Percentiles rank a stretch among this genome's conserved stretches.
These are phyloP conservation scores for Petromus typicus DNA, from an alignment of 2,113 vertebrate species.

Conservation along the genomic window DNA sequence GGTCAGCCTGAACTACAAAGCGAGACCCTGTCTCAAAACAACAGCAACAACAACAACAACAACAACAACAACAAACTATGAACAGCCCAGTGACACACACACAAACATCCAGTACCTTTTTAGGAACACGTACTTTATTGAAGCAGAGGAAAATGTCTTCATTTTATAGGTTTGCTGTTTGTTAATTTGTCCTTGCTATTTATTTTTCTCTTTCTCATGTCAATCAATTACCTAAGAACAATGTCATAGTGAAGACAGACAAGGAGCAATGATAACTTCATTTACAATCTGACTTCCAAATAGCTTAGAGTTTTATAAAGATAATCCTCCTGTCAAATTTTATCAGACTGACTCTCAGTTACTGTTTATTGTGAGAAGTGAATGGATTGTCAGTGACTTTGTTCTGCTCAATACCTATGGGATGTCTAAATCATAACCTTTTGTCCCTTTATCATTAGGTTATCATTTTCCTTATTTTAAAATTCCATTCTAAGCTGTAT, in stretches of 20 bases:
- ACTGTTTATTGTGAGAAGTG: neutral
- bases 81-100: neutral
- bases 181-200: neutral
- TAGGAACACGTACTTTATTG: neutral
- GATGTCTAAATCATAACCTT: neutral
- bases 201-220: neutral
- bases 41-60: too few species aligned
- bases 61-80: too few species aligned
- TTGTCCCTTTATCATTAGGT: neutral
- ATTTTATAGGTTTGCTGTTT: neutral
- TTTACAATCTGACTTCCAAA: neutral
- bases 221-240: neutral
- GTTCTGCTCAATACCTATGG: neutral
- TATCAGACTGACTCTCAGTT: neutral
- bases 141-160: neutral
- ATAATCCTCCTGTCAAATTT: neutral
- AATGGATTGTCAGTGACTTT: neutral
- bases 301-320: neutral
- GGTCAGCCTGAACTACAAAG: too few species aligned
- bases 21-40: too few species aligned
- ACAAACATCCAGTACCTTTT: neutral
- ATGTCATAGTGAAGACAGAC: neutral
- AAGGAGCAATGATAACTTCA: neutral
- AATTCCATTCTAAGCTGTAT: neutral
- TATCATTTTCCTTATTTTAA: constrained; percentile 24